phyloP scores from a whole-genome alignment of 2,113 vertebrate species.

The Daboia siamensis region DNA sequence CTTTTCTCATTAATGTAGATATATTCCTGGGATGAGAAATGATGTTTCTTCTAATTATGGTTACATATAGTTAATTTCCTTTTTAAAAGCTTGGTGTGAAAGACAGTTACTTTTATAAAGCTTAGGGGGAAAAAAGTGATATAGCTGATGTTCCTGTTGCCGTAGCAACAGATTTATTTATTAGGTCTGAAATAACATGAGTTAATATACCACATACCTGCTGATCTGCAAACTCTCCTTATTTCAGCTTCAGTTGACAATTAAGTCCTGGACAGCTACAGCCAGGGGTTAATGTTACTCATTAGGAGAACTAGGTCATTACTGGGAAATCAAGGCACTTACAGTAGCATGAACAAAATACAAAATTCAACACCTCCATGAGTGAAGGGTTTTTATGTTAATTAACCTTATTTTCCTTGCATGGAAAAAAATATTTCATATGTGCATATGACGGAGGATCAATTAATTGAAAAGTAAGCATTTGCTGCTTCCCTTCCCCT shows the following conservation, averaged over 20 bases:
- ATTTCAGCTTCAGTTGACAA: conserved; percentile 97
- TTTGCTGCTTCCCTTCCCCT: conserved; percentile 83
- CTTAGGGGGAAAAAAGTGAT: conserved; percentile 67
- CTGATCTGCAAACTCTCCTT: conserved; percentile 84
- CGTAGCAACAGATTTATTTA: conserved; percentile 90
- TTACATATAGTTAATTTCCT: conserved; percentile 78
- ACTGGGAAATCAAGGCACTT: conserved; percentile 98
- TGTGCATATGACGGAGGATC: conserved; percentile 89
- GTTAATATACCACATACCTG: conserved; percentile 94
- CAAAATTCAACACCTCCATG: conserved; percentile 92
- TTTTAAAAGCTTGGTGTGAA: conserved; percentile 77
- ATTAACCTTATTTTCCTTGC: conserved; percentile 99
- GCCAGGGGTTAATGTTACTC: conserved; percentile 99
- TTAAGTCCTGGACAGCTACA: conserved; percentile 99
- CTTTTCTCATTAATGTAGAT: conserved; percentile 72
- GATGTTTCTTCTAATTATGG: conserved; percentile 83
- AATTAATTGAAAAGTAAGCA: conserved; percentile 90
- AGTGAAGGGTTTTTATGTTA: conserved; percentile 97
- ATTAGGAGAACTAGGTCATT: conserved; percentile 99
- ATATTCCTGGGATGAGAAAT: conserved; percentile 70
- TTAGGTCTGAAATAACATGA: conserved; percentile 86
- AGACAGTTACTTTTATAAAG: conserved; percentile 68
- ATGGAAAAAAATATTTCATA: conserved; percentile 87
- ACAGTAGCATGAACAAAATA: conserved; percentile 88
- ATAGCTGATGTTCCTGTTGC: conserved; percentile 77